Evolutionary conservation across 2,888 invertebrate species (phyloP).

Genomic region (Aelia acuminata): DNA sequence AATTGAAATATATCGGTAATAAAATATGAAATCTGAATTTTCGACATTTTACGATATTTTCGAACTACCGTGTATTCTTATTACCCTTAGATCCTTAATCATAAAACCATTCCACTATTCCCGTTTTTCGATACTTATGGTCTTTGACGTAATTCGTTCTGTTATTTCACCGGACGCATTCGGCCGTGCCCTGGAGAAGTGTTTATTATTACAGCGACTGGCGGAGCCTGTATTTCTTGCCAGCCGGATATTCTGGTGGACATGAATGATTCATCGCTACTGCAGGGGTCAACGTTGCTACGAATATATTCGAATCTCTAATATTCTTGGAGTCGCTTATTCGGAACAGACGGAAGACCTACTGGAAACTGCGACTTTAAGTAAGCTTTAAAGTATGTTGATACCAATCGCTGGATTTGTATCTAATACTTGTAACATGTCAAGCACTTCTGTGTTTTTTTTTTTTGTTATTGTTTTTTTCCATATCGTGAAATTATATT

Average conservation of each 20-base stretch:
- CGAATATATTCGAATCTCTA: slow-evolving; percentile 22
- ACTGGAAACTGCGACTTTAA: not conserved
- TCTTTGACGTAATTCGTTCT: not conserved
- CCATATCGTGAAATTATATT: not conserved
- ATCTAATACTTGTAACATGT: too few species aligned
- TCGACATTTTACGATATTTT: too few species aligned
- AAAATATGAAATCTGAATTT: too few species aligned
- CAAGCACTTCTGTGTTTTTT: too few species aligned
- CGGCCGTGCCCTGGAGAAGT: not conserved
- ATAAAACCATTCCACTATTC: too few species aligned
- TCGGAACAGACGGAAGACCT: not conserved
- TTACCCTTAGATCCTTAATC: too few species aligned
- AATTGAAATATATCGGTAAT: too few species aligned
- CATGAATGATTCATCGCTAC: slow-evolving; percentile 41
- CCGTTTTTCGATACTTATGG: too few species aligned
- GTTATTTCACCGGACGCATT: not conserved
- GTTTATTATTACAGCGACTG: slow-evolving; percentile 26
- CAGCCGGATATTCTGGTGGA: slow-evolving; percentile 46
- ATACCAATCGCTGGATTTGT: too few species aligned
- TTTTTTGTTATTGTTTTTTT: not conserved
- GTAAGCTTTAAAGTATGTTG: too few species aligned
- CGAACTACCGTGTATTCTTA: too few species aligned
- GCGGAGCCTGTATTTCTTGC: slow-evolving; percentile 17
- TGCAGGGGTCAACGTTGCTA: slow-evolving; percentile 18
- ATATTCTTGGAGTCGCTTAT: not conserved